Conservation (phyloP, 2,888 invertebrate genomes). For the Subacronicta megacephala region DNA sequence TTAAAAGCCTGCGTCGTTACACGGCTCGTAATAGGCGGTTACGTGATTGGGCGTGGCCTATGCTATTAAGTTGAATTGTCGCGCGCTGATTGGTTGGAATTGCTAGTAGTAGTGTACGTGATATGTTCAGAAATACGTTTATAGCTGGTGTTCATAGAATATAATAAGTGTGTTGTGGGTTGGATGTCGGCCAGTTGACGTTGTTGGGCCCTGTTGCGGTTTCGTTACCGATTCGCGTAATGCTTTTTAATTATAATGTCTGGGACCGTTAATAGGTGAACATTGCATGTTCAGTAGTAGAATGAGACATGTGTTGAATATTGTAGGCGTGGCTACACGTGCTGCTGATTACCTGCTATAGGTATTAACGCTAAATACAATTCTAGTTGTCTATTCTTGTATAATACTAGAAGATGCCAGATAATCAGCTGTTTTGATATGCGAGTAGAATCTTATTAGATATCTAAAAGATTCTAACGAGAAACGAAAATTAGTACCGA, state of each 20-base stretch:
- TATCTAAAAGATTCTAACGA: slow-evolving; percentile 2
- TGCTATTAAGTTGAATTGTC: slow-evolving; percentile 89
- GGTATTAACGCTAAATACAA: slow-evolving; percentile 24
- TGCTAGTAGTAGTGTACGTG: slow-evolving; percentile 88
- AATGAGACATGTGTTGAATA: slow-evolving; percentile 46
- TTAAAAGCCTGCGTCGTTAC: slow-evolving; percentile 89
- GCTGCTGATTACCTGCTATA: slow-evolving; percentile 33
- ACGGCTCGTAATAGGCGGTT: slow-evolving; percentile 89
- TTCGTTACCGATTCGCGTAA: slow-evolving; percentile 78
- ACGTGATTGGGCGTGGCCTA: slow-evolving; percentile 89
- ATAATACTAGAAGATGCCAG: slow-evolving; percentile 9
- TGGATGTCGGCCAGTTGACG: slow-evolving; percentile 84
- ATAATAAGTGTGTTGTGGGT: slow-evolving; percentile 88
- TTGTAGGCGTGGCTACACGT: slow-evolving; percentile 51
- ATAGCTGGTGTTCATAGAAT: slow-evolving; percentile 88
- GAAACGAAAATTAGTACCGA: background rate
- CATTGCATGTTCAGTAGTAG: slow-evolving; percentile 42
- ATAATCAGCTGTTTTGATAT: slow-evolving; percentile 5
- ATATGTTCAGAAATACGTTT: slow-evolving; percentile 89
- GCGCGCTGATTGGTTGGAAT: slow-evolving; percentile 89
- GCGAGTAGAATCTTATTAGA: background rate
- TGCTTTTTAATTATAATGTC: slow-evolving; percentile 82
- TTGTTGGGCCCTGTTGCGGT: slow-evolving; percentile 79
- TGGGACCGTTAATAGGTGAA: slow-evolving; percentile 77
- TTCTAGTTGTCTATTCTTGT: slow-evolving; percentile 11